Conservation (phyloP, 1,140 invertebrate species). For the Drosophila pseudoobscura region DNA sequence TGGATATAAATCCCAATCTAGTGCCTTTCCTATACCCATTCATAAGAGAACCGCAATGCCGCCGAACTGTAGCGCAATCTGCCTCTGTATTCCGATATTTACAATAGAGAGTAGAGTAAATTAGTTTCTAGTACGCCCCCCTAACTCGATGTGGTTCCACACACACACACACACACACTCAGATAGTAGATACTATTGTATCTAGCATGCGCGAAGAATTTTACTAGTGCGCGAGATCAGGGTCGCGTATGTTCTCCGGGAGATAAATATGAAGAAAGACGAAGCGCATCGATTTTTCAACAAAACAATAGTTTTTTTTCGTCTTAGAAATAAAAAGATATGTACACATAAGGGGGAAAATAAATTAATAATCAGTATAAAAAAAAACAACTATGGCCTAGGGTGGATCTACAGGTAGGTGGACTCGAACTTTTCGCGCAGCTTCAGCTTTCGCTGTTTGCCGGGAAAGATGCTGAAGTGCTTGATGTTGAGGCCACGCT, state of each 20-base stretch:
- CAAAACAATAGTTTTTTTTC: slow-evolving; percentile 42
- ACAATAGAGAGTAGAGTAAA: too few relatives aligned
- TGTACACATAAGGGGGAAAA: slow-evolving; percentile 43
- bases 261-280: neutral
- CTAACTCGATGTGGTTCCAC: neutral
- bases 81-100: neutral
- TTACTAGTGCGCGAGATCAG: too few relatives aligned
- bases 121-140: slow-evolving; percentile 20
- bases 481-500: slow-evolving; percentile 63
- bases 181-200: neutral
- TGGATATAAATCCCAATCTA: too few relatives aligned
- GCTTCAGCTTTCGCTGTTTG: slow-evolving; percentile 58
- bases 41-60: neutral
- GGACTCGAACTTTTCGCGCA: slow-evolving; percentile 65
- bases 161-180: neutral
- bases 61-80: neutral
- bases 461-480: slow-evolving; percentile 71
- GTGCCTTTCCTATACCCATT: too few relatives aligned
- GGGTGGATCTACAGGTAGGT: slow-evolving; percentile 54
- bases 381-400: slow-evolving; percentile 39
- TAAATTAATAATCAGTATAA: slow-evolving; percentile 68
- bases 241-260: too few relatives aligned
- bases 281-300: slow-evolving; percentile 10
- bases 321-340: slow-evolving; percentile 45
- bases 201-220: too few relatives aligned